A percentile compares a stretch with the other conserved stretches of the same genome.
Evolutionary conservation across 2,113 vertebrate species (phyloP).

Genomic region (Holacanthus passer): DNA sequence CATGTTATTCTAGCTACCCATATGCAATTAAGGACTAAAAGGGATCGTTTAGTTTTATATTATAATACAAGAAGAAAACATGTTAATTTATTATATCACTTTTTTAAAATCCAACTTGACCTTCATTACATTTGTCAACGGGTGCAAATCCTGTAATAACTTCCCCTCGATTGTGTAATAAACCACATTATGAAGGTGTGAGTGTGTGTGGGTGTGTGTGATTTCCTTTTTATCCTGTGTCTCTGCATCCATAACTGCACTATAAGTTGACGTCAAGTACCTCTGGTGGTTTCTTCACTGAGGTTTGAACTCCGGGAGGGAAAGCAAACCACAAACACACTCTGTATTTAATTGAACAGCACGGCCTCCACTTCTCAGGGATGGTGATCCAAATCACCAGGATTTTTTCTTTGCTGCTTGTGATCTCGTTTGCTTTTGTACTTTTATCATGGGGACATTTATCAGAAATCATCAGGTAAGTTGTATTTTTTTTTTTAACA

Average conservation of each 20-base stretch:
- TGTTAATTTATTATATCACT: slow-evolving; percentile 5
- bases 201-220: neutral
- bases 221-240: neutral
- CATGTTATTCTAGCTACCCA: neutral
- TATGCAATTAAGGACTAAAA: slow-evolving; percentile 11
- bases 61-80: neutral
- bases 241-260: rapidly evolving
- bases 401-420: neutral
- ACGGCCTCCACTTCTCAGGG: neutral
- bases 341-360: neutral
- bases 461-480: slow-evolving; percentile 45
- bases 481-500: neutral
- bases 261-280: too few relatives aligned
- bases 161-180: slow-evolving; percentile 29
- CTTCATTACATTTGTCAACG: neutral
- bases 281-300: neutral
- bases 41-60: neutral
- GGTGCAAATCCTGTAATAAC: neutral
- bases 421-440: neutral
- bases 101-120: slow-evolving; percentile 6
- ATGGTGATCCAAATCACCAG: slow-evolving; percentile 15
- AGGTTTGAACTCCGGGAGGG: rapidly evolving
- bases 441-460: slow-evolving; percentile 21
- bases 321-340: neutral
- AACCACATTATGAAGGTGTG: neutral